Base-by-base conservation (phyloP, 2,888 invertebrate genomes). In the Machimus atricapillus region DNA sequence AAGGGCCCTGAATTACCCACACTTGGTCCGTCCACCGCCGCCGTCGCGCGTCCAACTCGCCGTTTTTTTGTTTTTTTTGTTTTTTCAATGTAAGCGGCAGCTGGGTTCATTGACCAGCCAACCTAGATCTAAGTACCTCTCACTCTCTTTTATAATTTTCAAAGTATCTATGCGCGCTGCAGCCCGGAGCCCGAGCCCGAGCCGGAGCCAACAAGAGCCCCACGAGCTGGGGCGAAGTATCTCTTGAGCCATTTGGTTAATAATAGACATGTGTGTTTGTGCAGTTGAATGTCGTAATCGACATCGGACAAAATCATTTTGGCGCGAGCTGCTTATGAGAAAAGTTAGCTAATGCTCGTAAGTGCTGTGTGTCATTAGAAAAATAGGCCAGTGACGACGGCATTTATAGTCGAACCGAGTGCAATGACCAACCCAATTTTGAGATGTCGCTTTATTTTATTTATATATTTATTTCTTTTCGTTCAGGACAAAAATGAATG, bases 301-400 rank as follows among this genome's bases (percentile, higher is more conserved):
- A 31, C 85, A 85, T 85, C 46, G 85, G 56, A 40, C 27, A 85
- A 85, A 85, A 85, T 85, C 73, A 85, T 85, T 85, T 85, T 85
- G 85, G 85, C 85, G 85, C 85, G 74, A 58, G 19, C 56, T 23
- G 81, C 66, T 66, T 66, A 66, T 66, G 66, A 66, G 66, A 76
- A 76, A 76, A 40, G 73, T 83, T 83, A 83, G 83, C 83, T 83
- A 83, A 83, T 73, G 43, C 23, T 40, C 74, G 43, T 76, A 34
- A 74, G 73, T 85, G 46, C 79, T 79, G 27, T 73, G 85, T 73
- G 74, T 85, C 43, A 74, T 46, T 85, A 85, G 73, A 85, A 85
- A 85, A 46, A 85, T 85, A 85, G 85, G 85, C 85, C 85, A 85
- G 85, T 85, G 85, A 85, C 85, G 85, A 73, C 83, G 83, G 74